phyloP scores from a whole-genome alignment of 2,797 vertebrate genomes.

The Lepilemur ruficaudatus region DNA sequence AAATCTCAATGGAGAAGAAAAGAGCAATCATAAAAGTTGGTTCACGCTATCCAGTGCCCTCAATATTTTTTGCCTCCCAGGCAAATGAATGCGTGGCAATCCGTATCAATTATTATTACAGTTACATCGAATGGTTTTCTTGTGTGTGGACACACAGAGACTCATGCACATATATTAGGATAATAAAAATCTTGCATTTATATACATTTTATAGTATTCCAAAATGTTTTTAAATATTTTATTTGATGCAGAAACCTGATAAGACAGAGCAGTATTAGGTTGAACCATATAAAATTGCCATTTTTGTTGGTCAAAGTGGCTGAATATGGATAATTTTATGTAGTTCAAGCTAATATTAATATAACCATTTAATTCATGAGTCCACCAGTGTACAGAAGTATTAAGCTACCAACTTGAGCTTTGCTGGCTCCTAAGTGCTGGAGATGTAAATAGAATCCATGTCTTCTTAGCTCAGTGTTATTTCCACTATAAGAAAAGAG shows the following conservation, averaged over 20 bases:
- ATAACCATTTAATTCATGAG: not conserved
- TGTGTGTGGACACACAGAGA: not conserved
- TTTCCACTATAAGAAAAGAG: not conserved
- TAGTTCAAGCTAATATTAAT: not conserved
- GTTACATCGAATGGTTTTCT: not conserved
- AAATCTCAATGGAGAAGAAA: not conserved
- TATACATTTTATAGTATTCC: not conserved
- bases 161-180: not conserved
- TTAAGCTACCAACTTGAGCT: not conserved
- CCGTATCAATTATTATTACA: not conserved
- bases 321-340: not conserved
- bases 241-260: not conserved
- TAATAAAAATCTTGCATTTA: not conserved
- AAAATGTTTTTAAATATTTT: conserved; percentile 8
- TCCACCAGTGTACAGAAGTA: not conserved
- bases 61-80: not conserved
- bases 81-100: not conserved
- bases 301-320: not conserved
- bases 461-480: not conserved
- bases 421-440: not conserved
- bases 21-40: not conserved
- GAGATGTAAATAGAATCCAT: not conserved
- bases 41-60: not conserved
- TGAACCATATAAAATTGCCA: not conserved
- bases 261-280: not conserved